A percentile compares a stretch with the other conserved stretches of the same genome.
Evolutionary conservation across 2,797 vertebrate species (phyloP).

Genomic region (Leuciscus waleckii): DNA sequence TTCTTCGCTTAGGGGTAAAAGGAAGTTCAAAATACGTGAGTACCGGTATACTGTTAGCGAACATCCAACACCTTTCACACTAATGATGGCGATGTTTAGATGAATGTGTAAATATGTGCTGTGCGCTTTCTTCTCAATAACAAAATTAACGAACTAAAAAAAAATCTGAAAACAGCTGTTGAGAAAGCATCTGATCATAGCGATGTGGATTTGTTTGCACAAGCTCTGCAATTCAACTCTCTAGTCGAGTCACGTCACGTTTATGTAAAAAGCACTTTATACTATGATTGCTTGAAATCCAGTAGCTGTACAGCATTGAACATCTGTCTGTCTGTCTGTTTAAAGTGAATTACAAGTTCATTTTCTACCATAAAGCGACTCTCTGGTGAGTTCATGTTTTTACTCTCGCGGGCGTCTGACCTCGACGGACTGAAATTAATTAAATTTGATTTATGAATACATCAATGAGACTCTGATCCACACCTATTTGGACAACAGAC

Average conservation of each 20-base stretch:
- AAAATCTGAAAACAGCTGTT: neutral
- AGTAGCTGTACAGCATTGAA: neutral
- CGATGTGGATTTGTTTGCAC: neutral
- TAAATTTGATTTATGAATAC: too few relatives aligned
- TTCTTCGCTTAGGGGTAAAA: neutral
- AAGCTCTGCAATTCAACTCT: neutral
- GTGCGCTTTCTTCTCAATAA: neutral
- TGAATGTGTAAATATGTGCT: neutral
- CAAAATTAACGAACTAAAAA: neutral
- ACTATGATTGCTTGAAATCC: neutral
- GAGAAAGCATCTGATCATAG: neutral
- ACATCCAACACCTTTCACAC: neutral
- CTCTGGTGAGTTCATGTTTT: neutral
- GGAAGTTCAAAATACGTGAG: neutral
- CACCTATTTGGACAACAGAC: neutral
- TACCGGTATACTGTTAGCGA: rapidly evolving
- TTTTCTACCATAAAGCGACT: neutral
- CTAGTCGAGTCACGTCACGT: neutral
- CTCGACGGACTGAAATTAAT: neutral
- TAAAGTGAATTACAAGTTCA: neutral
- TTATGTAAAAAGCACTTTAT: neutral
- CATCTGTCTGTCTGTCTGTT: neutral
- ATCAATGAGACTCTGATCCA: too few relatives aligned
- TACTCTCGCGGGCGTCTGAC: neutral
- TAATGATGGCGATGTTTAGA: neutral